Evolutionary conservation across 2,113 vertebrate genomes (phyloP).

Genomic region (Zosterops hypoxanthus): DNA sequence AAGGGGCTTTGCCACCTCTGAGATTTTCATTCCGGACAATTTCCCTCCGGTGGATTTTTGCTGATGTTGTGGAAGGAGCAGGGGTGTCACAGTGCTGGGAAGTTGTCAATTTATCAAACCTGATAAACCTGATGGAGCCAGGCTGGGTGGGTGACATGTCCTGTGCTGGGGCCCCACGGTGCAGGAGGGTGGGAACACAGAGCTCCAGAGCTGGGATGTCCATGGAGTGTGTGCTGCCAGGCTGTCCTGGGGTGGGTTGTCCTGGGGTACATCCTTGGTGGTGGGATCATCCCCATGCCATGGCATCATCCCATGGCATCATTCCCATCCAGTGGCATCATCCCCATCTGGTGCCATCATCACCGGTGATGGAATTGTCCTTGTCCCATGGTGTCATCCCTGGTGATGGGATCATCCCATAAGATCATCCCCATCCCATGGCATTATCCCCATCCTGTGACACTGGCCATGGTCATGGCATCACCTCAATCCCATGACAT

Average conservation of each 20-base stretch:
- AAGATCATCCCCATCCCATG: too few species aligned
- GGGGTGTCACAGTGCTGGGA: fast-evolving
- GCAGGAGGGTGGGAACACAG: fast-evolving
- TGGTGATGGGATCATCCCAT: neutral
- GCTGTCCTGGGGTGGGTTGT: fast-evolving
- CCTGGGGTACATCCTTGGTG: fast-evolving
- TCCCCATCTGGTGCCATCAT: neutral
- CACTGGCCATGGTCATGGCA: neutral
- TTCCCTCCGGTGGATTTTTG: neutral
- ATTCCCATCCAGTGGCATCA: too few species aligned
- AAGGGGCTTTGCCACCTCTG: neutral
- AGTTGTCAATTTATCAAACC: neutral
- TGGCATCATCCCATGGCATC: too few species aligned
- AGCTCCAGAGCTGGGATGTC: fast-evolving
- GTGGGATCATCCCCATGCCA: neutral
- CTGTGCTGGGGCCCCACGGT: neutral
- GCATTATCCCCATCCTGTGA: neutral
- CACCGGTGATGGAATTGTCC: too few species aligned
- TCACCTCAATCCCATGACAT: too few species aligned
- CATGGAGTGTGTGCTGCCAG: neutral
- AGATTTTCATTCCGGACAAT: neutral
- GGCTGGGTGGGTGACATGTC: fast-evolving
- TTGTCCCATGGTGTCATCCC: too few species aligned
- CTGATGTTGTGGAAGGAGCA: neutral
- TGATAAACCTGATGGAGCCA: neutral